phyloP scores from a whole-genome alignment of 2,113 vertebrate genomes.

The Aplodontia rufa region DNA sequence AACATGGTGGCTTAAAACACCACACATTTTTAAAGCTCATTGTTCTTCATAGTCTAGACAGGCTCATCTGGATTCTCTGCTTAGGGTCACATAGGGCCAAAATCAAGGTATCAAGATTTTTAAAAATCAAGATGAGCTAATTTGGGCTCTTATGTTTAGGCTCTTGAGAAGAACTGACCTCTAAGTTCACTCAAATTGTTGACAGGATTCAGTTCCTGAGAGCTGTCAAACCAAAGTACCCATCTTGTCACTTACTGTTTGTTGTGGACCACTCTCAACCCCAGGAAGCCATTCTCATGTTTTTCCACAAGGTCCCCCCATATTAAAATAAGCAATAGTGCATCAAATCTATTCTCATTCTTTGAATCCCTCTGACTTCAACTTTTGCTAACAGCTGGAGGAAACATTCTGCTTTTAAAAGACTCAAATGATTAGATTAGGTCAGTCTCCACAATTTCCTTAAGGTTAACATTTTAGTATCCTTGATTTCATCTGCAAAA shows the following conservation, averaged over 20 bases:
- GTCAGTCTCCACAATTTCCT: neutral
- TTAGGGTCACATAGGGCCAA: neutral
- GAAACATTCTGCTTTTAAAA: neutral
- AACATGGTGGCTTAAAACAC: constrained; percentile 13
- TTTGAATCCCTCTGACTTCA: neutral
- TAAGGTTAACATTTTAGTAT: neutral
- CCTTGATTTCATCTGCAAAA: neutral
- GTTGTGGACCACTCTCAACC: neutral
- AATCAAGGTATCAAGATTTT: neutral
- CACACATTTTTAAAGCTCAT: neutral
- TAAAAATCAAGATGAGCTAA: neutral
- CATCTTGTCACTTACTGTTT: neutral
- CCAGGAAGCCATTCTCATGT: neutral
- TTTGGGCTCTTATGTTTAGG: neutral
- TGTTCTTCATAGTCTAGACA: neutral
- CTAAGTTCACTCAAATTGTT: neutral
- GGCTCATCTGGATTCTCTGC: neutral
- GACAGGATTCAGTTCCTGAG: neutral
- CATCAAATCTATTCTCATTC: neutral
- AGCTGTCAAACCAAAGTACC: neutral
- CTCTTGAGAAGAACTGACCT: neutral
- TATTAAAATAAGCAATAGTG: neutral
- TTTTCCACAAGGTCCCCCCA: neutral
- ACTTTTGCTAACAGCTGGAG: neutral
- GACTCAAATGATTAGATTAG: neutral